Evolutionary conservation across 2,888 invertebrate species (phyloP).

Genomic region (Rhamphomyia laevipes): DNA sequence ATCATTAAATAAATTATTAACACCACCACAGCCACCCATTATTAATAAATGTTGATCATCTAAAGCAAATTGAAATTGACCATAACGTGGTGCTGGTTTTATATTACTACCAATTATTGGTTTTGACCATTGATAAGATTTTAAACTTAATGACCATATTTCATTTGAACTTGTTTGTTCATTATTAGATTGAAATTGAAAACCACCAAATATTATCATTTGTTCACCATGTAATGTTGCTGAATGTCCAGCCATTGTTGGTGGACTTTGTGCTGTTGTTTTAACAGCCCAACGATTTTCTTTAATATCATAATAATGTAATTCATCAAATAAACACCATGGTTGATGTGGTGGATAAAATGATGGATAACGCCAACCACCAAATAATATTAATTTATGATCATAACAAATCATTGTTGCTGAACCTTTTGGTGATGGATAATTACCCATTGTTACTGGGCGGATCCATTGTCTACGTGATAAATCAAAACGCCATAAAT

Average conservation of each 20-base stretch:
- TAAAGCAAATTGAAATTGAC: constrained; percentile 80
- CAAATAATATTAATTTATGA: constrained; percentile 75
- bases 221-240: constrained; percentile 70
- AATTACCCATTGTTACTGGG: constrained; percentile 60
- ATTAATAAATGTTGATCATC: constrained; percentile 68
- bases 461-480: constrained; percentile 75
- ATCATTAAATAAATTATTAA: constrained; percentile 76
- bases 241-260: constrained; percentile 77
- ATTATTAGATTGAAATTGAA: constrained; percentile 41
- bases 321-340: constrained; percentile 81
- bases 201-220: constrained; percentile 76
- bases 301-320: constrained; percentile 74
- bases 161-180: constrained; percentile 58
- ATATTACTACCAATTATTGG: constrained; percentile 49
- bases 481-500: constrained; percentile 88
- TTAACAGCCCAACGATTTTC: constrained; percentile 62
- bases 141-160: constrained; percentile 78
- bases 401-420: constrained; percentile 84
- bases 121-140: constrained; percentile 63
- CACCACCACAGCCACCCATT: constrained; percentile 79
- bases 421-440: constrained; percentile 93
- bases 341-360: constrained; percentile 73
- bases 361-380: constrained; percentile 92
- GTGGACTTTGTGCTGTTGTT: constrained; percentile 23
- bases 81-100: constrained; percentile 75